Evolutionary conservation across 2,888 invertebrate genomes (phyloP).

Genomic region (Drosophila bunnanda): DNA sequence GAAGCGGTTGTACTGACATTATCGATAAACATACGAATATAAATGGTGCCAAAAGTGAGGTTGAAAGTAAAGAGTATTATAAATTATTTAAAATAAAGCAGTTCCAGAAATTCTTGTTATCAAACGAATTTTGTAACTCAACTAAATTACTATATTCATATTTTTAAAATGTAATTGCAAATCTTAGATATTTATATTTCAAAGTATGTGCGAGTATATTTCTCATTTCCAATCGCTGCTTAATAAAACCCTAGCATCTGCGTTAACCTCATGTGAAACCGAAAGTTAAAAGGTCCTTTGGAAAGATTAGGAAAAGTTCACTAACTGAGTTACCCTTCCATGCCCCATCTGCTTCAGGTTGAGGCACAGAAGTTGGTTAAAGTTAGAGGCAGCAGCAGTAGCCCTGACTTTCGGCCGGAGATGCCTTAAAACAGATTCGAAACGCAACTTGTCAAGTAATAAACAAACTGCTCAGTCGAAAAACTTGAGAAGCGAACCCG

Average conservation of each 20-base stretch:
- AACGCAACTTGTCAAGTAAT: conserved; percentile 38
- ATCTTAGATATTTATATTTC: no score
- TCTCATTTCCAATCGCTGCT: not conserved
- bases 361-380: not conserved
- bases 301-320: conserved; percentile 28
- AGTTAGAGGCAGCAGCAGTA: not conserved
- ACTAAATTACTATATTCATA: not conserved
- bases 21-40: not conserved
- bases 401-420: conserved; percentile 15
- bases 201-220: no score
- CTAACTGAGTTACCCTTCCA: not conserved
- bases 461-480: conserved; percentile 34
- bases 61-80: not conserved
- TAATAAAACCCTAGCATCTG: conserved; percentile 1
- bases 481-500: conserved; percentile 30
- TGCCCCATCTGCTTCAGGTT: not conserved
- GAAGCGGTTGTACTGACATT: not conserved
- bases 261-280: conserved; percentile 10
- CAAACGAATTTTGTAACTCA: not conserved
- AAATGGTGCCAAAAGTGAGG: no score
- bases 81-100: not conserved
- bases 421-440: conserved; percentile 28
- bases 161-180: no score
- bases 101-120: not conserved
- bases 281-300: conserved; percentile 6